Percentiles rank a stretch among this genome's conserved stretches.
phyloP scores from a whole-genome alignment of 2,888 invertebrate genomes.

The Ditylenchus weischeri region DNA sequence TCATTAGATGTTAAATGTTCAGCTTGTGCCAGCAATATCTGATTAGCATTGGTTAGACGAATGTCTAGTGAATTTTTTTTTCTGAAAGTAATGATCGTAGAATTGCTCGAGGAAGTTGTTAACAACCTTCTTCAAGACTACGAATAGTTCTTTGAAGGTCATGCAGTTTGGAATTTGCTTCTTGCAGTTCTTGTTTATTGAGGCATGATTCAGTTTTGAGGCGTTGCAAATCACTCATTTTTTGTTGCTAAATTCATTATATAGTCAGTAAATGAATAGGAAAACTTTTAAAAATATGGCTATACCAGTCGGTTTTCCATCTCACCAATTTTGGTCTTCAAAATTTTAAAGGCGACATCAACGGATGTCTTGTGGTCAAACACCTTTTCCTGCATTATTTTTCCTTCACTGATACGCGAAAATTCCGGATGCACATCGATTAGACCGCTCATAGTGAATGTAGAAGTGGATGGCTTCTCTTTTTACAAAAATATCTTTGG shows the following conservation, averaged over 20 bases:
- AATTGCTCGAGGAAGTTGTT: background rate
- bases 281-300: no score
- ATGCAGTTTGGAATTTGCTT: conserved; percentile 1
- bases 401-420: no score
- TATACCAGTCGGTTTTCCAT: conserved; percentile 1
- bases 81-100: background rate
- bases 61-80: conserved; percentile 7
- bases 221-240: background rate
- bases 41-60: conserved; percentile 3
- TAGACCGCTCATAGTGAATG: no score
- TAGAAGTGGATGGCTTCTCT: no score
- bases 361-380: background rate
- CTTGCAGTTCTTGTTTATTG: background rate
- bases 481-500: no score
- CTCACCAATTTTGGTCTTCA: background rate
- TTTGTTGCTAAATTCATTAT: no score
- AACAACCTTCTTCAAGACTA: background rate
- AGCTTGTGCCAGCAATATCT: conserved; percentile 8
- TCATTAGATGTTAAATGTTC: conserved; percentile 8
- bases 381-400: no score
- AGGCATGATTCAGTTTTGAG: background rate
- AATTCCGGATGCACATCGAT: no score
- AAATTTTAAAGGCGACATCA: background rate
- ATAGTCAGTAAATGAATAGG: no score
- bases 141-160: background rate